Evolutionary conservation across 2,113 vertebrate species (phyloP).

Genomic region (Rattus norvegicus): GRCr8 NC_086039.1:141552501-141553000

Average conservation of each 20-base stretch:
- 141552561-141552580: not conserved
- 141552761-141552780: not conserved
- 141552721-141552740: not conserved
- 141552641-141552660: not conserved
- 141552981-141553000: conserved; percentile 4
- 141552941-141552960: conserved; percentile 14
- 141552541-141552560: conserved; percentile 7
- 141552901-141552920: not conserved
- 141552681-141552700: conserved; percentile 23
- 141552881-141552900: conserved; percentile 24
- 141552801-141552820: no score
- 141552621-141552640: conserved; percentile 15
- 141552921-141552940: conserved; percentile 8
- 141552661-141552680: conserved; percentile 34
- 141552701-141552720: conserved; percentile 12
- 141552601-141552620: not conserved
- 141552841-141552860: not conserved
- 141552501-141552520: conserved; percentile 15
- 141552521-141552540: not conserved
- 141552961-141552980: conserved; percentile 21
- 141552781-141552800: not conserved
- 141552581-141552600: not conserved
- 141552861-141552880: not conserved
- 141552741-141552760: conserved; percentile 1
- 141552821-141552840: not conserved